Percentiles rank a stretch among this genome's conserved stretches.
phyloP scores from a whole-genome alignment of 2,888 invertebrate species.

The Cryptops parisi region DNA sequence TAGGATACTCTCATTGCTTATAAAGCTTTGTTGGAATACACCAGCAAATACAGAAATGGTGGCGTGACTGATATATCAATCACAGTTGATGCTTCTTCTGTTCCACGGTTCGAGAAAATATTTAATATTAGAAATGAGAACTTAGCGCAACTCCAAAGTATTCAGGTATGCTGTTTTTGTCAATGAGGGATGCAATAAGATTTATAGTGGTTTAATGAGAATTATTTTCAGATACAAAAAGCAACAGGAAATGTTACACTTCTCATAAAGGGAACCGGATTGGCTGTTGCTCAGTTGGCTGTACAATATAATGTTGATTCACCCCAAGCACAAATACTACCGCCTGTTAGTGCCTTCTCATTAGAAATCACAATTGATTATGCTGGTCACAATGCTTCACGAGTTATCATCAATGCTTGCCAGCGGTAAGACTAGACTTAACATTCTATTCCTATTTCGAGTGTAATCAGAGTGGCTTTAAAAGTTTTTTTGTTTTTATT shows the following conservation, averaged over 20 bases:
- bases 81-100: slow-evolving; percentile 68
- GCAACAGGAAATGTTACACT: slow-evolving; percentile 93
- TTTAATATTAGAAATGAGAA: slow-evolving; percentile 59
- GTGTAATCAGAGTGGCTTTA: no score
- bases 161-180: no score
- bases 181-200: not conserved
- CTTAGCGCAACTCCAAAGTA: slow-evolving; percentile 58
- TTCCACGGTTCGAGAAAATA: slow-evolving; percentile 48
- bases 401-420: slow-evolving; percentile 70
- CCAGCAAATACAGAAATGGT: slow-evolving; percentile 57
- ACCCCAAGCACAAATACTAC: slow-evolving; percentile 64
- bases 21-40: slow-evolving; percentile 78
- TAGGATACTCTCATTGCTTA: slow-evolving; percentile 74
- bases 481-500: no score
- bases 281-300: slow-evolving; percentile 83
- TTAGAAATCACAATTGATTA: slow-evolving; percentile 57
- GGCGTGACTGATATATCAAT: slow-evolving; percentile 67
- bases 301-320: slow-evolving; percentile 84
- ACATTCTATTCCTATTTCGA: no score
- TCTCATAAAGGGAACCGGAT: slow-evolving; percentile 82
- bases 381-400: slow-evolving; percentile 85
- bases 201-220: not conserved
- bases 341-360: slow-evolving; percentile 65
- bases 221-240: slow-evolving; percentile 54
- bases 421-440: no score